Percentiles rank a stretch among this genome's conserved stretches.
Conservation (phyloP, 1,140 invertebrate species). For the Magallana ariakensis region DNA sequence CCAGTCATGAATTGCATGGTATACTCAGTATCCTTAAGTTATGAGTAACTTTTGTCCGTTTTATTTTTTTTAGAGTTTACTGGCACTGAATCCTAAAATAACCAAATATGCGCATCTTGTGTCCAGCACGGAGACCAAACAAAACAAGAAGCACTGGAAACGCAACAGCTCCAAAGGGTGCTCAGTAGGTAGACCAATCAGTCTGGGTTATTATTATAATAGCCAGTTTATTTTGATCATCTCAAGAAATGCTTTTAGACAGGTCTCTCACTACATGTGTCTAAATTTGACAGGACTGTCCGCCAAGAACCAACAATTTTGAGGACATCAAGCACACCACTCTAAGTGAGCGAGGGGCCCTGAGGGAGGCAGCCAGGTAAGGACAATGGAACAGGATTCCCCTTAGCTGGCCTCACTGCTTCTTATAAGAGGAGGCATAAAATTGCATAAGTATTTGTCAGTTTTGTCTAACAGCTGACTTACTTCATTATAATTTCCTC, state of each 20-base stretch:
- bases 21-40: too few relatives aligned
- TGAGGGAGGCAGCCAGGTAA: conserved; percentile 89
- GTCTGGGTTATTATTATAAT: not conserved
- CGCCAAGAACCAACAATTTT: conserved; percentile 92
- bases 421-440: too few relatives aligned
- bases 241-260: not conserved
- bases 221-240: not conserved
- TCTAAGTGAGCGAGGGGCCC: conserved; percentile 94
- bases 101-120: conserved; percentile 87
- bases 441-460: too few relatives aligned
- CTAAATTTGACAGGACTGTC: conserved; percentile 83
- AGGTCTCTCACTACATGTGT: conserved; percentile 7
- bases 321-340: conserved; percentile 99
- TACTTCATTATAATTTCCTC: too few relatives aligned
- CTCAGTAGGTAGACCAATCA: conserved; percentile 83
- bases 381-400: not conserved
- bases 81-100: conserved; percentile 91
- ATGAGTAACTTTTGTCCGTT: not conserved
- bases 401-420: not conserved
- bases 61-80: conserved; percentile 80
- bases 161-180: conserved; percentile 93
- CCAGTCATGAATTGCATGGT: too few relatives aligned
- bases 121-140: conserved; percentile 91
- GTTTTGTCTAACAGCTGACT: too few relatives aligned
- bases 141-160: conserved; percentile 96